A percentile compares a stretch with the other conserved stretches of the same genome.
These are phyloP conservation scores for Plectus sambesii DNA, from an alignment of 1,140 invertebrate species.

Conservation along the genomic window DNA sequence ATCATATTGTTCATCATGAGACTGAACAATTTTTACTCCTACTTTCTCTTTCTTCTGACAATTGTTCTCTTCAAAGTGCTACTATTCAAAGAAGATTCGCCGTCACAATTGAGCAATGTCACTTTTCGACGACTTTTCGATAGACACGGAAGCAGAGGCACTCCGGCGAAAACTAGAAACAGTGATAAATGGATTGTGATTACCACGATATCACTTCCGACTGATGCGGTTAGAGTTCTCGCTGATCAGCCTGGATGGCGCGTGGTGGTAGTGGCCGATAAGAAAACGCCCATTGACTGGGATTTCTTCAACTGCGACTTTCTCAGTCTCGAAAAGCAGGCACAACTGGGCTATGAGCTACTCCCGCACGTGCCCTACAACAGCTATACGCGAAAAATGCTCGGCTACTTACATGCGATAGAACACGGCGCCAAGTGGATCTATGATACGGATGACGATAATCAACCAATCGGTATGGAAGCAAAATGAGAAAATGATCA, in stretches of 20 bases:
- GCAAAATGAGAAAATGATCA: neutral
- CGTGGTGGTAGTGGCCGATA: conserved; percentile 20
- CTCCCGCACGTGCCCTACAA: conserved; percentile 13
- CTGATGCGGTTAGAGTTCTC: conserved; percentile 13
- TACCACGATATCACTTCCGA: conserved; percentile 17
- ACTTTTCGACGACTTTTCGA: too few relatives aligned
- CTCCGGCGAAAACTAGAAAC: too few relatives aligned
- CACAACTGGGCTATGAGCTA: conserved; percentile 16
- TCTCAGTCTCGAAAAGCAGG: conserved; percentile 17
- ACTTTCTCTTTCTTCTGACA: too few relatives aligned
- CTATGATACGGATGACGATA: conserved; percentile 47
- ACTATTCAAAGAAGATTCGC: too few relatives aligned
- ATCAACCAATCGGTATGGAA: conserved; percentile 26
- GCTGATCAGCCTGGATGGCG: conserved; percentile 12
- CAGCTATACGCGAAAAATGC: conserved; percentile 28
- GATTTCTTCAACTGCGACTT: conserved; percentile 9
- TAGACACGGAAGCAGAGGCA: too few relatives aligned
- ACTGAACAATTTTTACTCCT: too few relatives aligned
- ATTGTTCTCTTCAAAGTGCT: too few relatives aligned
- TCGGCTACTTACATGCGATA: conserved; percentile 36
- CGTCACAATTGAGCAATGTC: too few relatives aligned
- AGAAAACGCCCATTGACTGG: conserved; percentile 21
- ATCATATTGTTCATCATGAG: too few relatives aligned
- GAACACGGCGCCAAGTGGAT: conserved; percentile 43
- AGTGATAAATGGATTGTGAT: conserved; percentile 28